phyloP scores from a whole-genome alignment of 2,797 vertebrate genomes.

The Steatocranus sp. region DNA sequence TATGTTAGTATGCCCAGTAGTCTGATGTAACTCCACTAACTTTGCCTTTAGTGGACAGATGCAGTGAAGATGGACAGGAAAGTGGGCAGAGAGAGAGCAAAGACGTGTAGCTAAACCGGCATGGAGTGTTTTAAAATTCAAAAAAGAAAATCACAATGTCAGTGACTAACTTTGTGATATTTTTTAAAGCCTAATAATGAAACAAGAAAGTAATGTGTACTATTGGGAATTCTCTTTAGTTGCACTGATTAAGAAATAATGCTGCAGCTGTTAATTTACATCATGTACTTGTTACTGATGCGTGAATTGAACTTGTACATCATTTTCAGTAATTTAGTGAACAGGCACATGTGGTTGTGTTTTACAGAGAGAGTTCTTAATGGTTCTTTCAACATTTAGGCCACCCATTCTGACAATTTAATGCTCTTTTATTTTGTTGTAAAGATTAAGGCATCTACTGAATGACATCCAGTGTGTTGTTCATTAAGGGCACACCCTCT shows the following conservation, averaged over 20 bases:
- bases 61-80: neutral
- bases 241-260: neutral
- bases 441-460: neutral
- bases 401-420: neutral
- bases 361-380: neutral
- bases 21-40: neutral
- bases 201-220: neutral
- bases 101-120: neutral
- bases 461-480: accelerated
- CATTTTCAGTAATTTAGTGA: neutral
- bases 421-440: neutral
- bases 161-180: neutral
- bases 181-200: neutral
- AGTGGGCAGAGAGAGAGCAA: neutral
- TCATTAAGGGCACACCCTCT: neutral
- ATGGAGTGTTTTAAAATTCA: neutral
- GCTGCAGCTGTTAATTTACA: neutral
- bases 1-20: neutral
- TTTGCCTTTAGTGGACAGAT: neutral
- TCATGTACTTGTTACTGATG: neutral
- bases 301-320: accelerated
- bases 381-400: neutral
- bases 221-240: neutral
- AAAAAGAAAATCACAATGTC: neutral
- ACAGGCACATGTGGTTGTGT: neutral